A percentile compares a stretch with the other conserved stretches of the same genome.
Conservation (phyloP, 2,888 invertebrate species). For the Lordiphosa fenestrarum region DNA sequence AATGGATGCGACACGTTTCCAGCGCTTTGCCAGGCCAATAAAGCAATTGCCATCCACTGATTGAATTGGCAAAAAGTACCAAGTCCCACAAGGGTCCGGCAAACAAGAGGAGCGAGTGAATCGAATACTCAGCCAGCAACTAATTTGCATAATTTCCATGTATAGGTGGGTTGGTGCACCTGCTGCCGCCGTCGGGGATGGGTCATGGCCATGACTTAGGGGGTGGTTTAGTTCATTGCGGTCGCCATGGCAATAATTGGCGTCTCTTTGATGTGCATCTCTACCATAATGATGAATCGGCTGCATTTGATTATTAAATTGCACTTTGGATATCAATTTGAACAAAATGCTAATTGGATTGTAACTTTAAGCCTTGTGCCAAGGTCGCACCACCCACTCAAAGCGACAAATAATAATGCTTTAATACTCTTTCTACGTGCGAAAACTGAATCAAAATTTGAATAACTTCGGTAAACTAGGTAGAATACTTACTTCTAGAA, state of each 20-base stretch:
- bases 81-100: conserved; percentile 38
- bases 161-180: conserved; percentile 22
- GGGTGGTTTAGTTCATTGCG: conserved; percentile 2
- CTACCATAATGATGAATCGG: conserved; percentile 45
- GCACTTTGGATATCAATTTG: conserved; percentile 40
- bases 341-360: conserved; percentile 55
- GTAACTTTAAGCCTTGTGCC: conserved; percentile 13
- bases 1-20: conserved; percentile 45
- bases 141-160: conserved; percentile 54
- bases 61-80: conserved; percentile 46
- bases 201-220: background rate
- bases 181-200: conserved; percentile 17
- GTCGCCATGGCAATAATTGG: conserved; percentile 39
- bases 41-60: conserved; percentile 53
- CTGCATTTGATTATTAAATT: conserved; percentile 58
- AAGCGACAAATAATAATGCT: background rate
- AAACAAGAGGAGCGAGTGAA: conserved; percentile 16
- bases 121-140: conserved; percentile 38
- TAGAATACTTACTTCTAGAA: too few relatives aligned
- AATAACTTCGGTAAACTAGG: too few relatives aligned
- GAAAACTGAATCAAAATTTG: too few relatives aligned
- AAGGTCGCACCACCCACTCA: conserved; percentile 26
- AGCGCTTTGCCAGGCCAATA: conserved; percentile 42
- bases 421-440: too few relatives aligned
- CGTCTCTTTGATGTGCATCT: conserved; percentile 48